These are phyloP conservation scores for Lanius ludovicianus DNA, from an alignment of 2,113 vertebrate genomes.

Conservation along the genomic window DNA sequence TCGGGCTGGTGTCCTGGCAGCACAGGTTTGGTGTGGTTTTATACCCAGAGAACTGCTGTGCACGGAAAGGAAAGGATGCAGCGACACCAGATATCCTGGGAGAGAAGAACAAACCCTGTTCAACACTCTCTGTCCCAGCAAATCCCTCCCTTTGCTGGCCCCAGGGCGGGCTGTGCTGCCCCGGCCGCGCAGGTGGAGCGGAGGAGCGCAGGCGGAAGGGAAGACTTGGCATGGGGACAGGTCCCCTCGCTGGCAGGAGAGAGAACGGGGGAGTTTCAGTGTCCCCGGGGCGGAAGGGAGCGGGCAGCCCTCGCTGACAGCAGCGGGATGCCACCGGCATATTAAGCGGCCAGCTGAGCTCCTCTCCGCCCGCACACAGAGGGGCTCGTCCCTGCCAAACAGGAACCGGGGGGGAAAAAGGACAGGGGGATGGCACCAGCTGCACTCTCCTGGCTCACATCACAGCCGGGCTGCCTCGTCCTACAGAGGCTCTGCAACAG, in stretches of 20 bases:
- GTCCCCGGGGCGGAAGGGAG: not conserved
- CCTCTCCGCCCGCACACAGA: not conserved
- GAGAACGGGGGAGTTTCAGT: not conserved
- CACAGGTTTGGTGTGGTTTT: not conserved
- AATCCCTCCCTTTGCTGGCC: not conserved
- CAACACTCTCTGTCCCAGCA: not conserved
- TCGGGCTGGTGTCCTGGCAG: not conserved
- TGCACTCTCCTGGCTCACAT: not conserved
- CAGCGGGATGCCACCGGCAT: not conserved
- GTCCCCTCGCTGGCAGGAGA: not conserved
- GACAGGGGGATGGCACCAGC: not conserved
- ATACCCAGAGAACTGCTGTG: not conserved
- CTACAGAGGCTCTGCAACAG: not conserved
- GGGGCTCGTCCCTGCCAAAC: constrained; percentile 10
- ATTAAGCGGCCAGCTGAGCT: constrained; percentile 16
- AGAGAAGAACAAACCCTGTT: not conserved
- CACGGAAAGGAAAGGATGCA: not conserved
- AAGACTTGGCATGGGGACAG: not conserved
- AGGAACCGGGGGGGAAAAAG: not conserved
- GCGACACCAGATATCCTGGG: not conserved
- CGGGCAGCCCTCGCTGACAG: not conserved
- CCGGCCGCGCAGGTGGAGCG: not conserved
- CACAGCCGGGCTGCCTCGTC: rapidly evolving
- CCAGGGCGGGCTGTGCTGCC: not conserved
- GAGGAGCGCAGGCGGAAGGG: not conserved